Percentiles rank a stretch among this genome's conserved stretches.
These are phyloP conservation scores for Epiblema foenella DNA, from an alignment of 2,888 invertebrate species.

Conservation along the genomic window DNA sequence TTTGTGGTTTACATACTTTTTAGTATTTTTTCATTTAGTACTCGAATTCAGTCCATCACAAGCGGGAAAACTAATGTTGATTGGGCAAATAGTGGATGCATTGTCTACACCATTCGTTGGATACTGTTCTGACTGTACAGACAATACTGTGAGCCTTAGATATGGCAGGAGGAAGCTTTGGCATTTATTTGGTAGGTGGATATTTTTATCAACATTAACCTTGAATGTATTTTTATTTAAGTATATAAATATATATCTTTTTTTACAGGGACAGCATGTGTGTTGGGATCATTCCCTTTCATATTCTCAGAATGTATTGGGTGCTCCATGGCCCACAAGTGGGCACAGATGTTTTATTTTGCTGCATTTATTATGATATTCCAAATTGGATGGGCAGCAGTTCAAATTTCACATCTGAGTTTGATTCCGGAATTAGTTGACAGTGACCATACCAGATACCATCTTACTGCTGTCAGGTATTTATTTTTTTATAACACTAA, in stretches of 20 bases:
- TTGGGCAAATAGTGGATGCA: constrained; percentile 94
- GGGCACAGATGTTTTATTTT: constrained; percentile 91
- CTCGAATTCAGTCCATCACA: constrained; percentile 83
- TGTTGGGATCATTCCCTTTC: constrained; percentile 92
- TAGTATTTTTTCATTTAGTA: constrained; percentile 91
- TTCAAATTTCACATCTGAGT: constrained; percentile 96
- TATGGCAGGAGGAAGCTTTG: constrained; percentile 94
- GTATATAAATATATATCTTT: constrained; percentile 1
- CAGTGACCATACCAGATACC: constrained; percentile 89
- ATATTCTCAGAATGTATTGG: constrained; percentile 92
- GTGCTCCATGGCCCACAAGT: constrained; percentile 86
- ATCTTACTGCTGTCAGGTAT: constrained; percentile 91
- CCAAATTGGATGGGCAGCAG: constrained; percentile 97
- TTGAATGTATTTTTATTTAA: constrained; percentile 1
- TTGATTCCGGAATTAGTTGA: constrained; percentile 93
- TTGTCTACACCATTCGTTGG: constrained; percentile 95
- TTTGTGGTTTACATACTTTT: constrained; percentile 96
- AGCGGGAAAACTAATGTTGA: constrained; percentile 88
- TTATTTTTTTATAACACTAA: constrained; percentile 20
- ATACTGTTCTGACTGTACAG: constrained; percentile 90
- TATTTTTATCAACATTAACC: constrained; percentile 28
- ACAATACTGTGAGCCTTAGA: constrained; percentile 86
- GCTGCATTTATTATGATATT: constrained; percentile 91
- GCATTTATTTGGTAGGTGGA: constrained; percentile 92
- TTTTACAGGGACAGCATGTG: constrained; percentile 89